A percentile compares a stretch with the other conserved stretches of the same genome.
phyloP scores from a whole-genome alignment of 2,113 vertebrate genomes.

The Xenopus tropicalis region DNA sequence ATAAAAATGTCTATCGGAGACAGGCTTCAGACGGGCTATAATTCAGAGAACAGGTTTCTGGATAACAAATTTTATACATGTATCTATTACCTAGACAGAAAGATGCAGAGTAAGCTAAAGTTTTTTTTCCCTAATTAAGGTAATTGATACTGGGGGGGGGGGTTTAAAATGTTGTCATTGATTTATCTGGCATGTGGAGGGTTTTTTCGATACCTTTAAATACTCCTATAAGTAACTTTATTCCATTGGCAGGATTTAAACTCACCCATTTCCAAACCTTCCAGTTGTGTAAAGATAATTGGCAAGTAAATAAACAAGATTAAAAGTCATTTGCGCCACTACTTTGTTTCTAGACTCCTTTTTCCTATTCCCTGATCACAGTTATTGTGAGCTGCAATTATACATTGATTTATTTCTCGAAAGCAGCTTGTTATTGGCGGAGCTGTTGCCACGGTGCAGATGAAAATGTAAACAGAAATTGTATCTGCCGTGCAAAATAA shows the following conservation, averaged over 20 bases:
- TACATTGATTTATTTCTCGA: slow-evolving; percentile 54
- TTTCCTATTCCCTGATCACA: slow-evolving; percentile 8
- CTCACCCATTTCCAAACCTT: neutral
- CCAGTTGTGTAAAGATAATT: slow-evolving; percentile 19
- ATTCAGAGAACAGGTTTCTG: too few relatives aligned
- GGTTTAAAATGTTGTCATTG: too few relatives aligned
- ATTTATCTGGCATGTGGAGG: too few relatives aligned
- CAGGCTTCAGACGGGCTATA: too few relatives aligned
- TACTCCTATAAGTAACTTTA: neutral
- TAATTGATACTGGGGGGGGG: too few relatives aligned
- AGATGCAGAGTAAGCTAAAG: too few relatives aligned
- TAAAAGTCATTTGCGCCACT: slow-evolving; percentile 10
- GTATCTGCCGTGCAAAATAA: slow-evolving; percentile 54
- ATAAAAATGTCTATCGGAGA: too few relatives aligned
- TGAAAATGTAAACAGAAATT: slow-evolving; percentile 54
- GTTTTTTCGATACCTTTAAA: neutral
- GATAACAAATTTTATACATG: too few relatives aligned
- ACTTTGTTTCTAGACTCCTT: slow-evolving; percentile 1
- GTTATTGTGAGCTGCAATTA: slow-evolving; percentile 15
- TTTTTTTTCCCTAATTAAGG: too few relatives aligned
- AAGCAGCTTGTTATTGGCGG: slow-evolving; percentile 49
- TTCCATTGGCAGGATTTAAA: slow-evolving; percentile 16
- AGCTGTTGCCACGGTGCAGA: slow-evolving; percentile 47
- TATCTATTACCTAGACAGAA: too few relatives aligned
- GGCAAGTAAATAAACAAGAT: slow-evolving; percentile 19